phyloP scores from a whole-genome alignment of 2,113 vertebrate genomes.

The Ia io region DNA sequence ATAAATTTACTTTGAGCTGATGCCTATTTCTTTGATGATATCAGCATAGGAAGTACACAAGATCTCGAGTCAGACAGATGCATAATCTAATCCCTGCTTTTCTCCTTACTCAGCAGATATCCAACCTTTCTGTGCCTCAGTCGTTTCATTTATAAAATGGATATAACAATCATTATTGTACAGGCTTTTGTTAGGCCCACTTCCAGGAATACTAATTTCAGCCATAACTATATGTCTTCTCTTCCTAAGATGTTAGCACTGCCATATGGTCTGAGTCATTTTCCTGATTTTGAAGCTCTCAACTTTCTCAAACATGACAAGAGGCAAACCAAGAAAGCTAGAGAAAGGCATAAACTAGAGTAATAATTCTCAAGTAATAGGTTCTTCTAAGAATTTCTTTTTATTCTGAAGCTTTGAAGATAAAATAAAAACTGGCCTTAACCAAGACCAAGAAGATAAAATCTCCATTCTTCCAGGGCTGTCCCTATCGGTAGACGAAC shows the following conservation, averaged over 20 bases:
- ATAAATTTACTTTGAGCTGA: not conserved
- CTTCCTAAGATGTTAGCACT: not conserved
- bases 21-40: not conserved
- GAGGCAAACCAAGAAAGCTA: slow-evolving; percentile 4
- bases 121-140: not conserved
- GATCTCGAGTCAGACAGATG: not conserved
- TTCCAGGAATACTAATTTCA: slow-evolving; percentile 44
- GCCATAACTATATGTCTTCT: not conserved
- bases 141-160: not conserved
- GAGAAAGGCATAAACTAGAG: not conserved
- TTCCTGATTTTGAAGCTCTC: not conserved
- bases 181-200: not conserved
- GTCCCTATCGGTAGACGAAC: not conserved
- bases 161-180: not conserved
- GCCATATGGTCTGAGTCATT: not conserved
- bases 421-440: slow-evolving; percentile 21
- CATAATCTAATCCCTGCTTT: not conserved
- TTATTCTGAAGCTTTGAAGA: not conserved
- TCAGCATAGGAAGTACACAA: not conserved
- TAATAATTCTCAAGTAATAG: slow-evolving; percentile 5
- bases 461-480: not conserved
- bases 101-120: not conserved
- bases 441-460: not conserved
- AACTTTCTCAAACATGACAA: not conserved
- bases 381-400: not conserved